Base-by-base conservation (phyloP, 2,888 invertebrate genomes). In the Heliconius ethilla region DNA sequence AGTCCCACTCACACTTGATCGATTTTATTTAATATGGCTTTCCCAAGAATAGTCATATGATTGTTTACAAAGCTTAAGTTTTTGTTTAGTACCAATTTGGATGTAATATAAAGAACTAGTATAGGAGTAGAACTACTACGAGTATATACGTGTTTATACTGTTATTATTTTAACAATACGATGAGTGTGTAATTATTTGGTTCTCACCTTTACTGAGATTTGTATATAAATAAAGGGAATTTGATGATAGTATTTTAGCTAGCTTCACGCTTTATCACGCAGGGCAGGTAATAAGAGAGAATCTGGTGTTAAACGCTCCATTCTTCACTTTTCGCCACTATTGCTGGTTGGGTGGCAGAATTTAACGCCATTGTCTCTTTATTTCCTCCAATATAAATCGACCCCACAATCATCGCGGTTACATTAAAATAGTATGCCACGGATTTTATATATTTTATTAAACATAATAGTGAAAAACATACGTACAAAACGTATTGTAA, bases 11-110 rank as follows among this genome's bases (percentile, higher is more conserved):
- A 25, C 59, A 15, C 62, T 62, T 62, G 25, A 13, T 6, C 33
- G 66, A 1, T n/a, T 51, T 51, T 22, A 22, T 51, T 51, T 22
- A 22, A 69, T 45, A 69, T 25, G 18, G 45, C 40, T 25, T 25
- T 67, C 15, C 25, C 25, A 45, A 45, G 25, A 69, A 69, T 69
- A 67, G 40, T 37, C 33, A 37, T 67, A n/a, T 67, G 4, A 25
- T 67, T 67, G 15, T 67, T 40, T 51, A 15, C 25, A 25, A 40
- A 18, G 37, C 37, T 29, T 37, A 67, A n/a, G 25, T 69, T 69
- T 69, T 69, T 69, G 40, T 45, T 18, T 25, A 45, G 6, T 25
- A 69, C 69, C 7, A 40, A 69, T 69, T 69, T 69, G 69, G 69
- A 45, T 45, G 25, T 40, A 45, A 40, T 69, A 25, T 45, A 45